A percentile compares a stretch with the other conserved stretches of the same genome.
Evolutionary conservation across 2,797 vertebrate species (phyloP).

Genomic region (Emys orbicularis): DNA sequence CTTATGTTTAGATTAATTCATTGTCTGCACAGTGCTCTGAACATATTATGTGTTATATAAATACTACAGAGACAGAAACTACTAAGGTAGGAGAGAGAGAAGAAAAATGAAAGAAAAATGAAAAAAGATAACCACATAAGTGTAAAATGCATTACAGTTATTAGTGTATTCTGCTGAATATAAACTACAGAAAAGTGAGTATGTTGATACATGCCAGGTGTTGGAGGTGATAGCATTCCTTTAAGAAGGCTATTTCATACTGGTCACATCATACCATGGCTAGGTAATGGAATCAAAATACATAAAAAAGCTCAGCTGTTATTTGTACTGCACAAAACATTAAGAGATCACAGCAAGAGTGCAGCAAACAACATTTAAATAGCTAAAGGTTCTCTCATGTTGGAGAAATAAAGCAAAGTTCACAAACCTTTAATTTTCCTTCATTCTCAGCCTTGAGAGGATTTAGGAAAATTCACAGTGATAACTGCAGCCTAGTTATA

Average conservation of each 20-base stretch:
- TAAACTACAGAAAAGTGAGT: not conserved
- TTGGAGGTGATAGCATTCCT: not conserved
- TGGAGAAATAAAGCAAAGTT: slow-evolving; percentile 2
- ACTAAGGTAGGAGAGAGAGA: not conserved
- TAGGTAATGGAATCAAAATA: not conserved
- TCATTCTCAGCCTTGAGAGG: not conserved
- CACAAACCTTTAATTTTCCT: not conserved
- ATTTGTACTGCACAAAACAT: not conserved
- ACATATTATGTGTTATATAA: not conserved
- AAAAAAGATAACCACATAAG: not conserved
- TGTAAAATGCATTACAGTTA: not conserved
- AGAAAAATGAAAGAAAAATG: not conserved
- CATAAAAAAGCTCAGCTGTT: not conserved
- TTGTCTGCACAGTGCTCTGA: not conserved
- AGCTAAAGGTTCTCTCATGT: not conserved
- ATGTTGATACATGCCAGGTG: not conserved
- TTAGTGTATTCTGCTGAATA: not conserved
- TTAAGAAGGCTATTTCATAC: not conserved
- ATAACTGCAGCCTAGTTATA: not conserved
- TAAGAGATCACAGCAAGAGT: not conserved
- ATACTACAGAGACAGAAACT: not conserved
- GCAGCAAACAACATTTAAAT: slow-evolving; percentile 6
- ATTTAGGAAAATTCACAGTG: not conserved
- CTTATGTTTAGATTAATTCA: not conserved
- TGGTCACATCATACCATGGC: not conserved